Conservation (phyloP, 2,797 vertebrate species). For the Pseudochirops cupreus region DNA sequence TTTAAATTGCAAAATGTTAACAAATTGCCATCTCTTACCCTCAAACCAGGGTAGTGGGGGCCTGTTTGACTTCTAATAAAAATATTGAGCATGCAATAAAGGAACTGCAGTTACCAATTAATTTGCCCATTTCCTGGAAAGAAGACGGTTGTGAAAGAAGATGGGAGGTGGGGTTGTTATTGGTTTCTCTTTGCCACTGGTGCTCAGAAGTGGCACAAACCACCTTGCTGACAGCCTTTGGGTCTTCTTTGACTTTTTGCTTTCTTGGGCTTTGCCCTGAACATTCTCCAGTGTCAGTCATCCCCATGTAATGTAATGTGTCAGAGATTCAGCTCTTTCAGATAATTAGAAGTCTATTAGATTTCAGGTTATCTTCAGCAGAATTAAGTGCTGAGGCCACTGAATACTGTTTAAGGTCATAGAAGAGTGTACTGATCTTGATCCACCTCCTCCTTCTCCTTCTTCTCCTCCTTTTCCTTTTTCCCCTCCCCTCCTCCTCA, state of each 20-base stretch:
- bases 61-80: neutral
- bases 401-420: neutral
- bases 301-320: neutral
- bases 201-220: neutral
- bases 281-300: neutral
- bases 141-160: no score
- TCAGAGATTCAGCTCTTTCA: neutral
- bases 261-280: neutral
- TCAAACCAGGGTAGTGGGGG: accelerated
- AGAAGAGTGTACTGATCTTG: neutral
- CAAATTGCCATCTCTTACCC: slow-evolving; percentile 39
- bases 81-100: neutral
- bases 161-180: accelerated
- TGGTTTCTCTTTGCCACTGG: neutral
- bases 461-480: neutral
- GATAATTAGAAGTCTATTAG: neutral
- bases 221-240: accelerated
- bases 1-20: slow-evolving; percentile 65
- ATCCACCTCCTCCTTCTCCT: neutral
- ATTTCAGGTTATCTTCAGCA: neutral
- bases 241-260: neutral
- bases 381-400: neutral
- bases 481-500: neutral
- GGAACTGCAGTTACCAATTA: neutral
- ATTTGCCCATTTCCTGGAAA: accelerated